Percentiles rank a stretch among this genome's conserved stretches.
Evolutionary conservation across 2,888 invertebrate genomes (phyloP).

Genomic region (Julus scandinavius): DNA sequence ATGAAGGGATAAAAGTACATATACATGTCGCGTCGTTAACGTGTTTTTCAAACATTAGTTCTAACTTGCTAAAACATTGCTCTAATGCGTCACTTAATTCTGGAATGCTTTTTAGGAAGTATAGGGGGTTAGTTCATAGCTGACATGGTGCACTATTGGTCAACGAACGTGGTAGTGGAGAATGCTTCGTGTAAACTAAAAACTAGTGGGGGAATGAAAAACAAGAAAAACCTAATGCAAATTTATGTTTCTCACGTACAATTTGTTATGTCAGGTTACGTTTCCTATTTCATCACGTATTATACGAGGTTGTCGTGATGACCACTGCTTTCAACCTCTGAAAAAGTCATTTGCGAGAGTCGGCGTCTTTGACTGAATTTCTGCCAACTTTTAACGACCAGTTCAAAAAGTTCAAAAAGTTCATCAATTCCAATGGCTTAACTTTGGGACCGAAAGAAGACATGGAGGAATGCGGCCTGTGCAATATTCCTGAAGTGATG

Average conservation of each 20-base stretch:
- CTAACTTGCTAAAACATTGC: neutral
- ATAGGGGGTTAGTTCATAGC: neutral
- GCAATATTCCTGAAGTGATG: neutral
- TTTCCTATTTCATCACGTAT: slow-evolving; percentile 2
- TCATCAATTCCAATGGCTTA: neutral
- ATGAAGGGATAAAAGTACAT: neutral
- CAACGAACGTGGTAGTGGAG: neutral
- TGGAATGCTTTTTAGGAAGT: slow-evolving; percentile 2
- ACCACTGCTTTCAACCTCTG: neutral
- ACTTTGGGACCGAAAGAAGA: neutral
- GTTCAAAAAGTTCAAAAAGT: neutral
- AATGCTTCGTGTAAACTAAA: neutral
- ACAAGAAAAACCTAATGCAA: neutral
- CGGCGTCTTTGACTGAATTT: neutral
- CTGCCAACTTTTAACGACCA: slow-evolving; percentile 7
- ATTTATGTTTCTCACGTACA: neutral
- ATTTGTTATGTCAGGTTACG: neutral
- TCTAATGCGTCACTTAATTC: neutral
- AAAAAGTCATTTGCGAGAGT: neutral
- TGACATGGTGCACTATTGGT: neutral
- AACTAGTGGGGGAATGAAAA: neutral
- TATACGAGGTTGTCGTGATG: neutral
- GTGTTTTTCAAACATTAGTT: neutral
- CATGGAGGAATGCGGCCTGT: neutral
- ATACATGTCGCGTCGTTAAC: neutral